These are phyloP conservation scores for Tortrix viridana DNA, from an alignment of 2,888 invertebrate genomes.

Conservation along the genomic window DNA sequence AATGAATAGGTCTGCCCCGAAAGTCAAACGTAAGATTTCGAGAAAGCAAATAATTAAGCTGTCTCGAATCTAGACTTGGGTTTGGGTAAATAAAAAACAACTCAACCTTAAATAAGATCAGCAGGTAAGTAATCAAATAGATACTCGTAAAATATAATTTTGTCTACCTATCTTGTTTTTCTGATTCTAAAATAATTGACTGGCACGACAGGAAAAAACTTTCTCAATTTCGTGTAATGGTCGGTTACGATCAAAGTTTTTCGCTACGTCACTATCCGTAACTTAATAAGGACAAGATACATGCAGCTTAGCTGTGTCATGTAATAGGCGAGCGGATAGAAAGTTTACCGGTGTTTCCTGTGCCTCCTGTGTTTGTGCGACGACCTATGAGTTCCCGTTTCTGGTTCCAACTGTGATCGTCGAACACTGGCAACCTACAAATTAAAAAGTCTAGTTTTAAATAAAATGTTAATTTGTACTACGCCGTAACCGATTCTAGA, in stretches of 20 bases:
- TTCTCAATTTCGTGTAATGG: constrained; percentile 34
- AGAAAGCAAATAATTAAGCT: constrained; percentile 22
- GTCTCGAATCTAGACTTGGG: constrained; percentile 27
- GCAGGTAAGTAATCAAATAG: constrained; percentile 8
- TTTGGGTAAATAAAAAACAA: constrained; percentile 26
- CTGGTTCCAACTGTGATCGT: constrained; percentile 80
- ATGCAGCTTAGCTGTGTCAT: constrained; percentile 11
- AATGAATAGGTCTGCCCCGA: constrained; percentile 17
- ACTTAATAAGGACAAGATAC: constrained; percentile 20
- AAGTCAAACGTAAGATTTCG: constrained; percentile 31
- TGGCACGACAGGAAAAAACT: constrained; percentile 29
- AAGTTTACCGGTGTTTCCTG: constrained; percentile 83
- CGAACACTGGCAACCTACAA: constrained; percentile 89
- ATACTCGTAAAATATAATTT: neutral
- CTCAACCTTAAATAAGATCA: constrained; percentile 7
- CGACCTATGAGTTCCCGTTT: constrained; percentile 80
- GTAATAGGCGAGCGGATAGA: constrained; percentile 15
- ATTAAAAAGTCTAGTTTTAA: constrained; percentile 9
- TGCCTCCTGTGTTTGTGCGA: constrained; percentile 85
- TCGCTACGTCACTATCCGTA: constrained; percentile 32
- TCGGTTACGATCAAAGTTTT: constrained; percentile 33
- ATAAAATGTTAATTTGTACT: constrained; percentile 19
- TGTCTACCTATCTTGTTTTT: constrained; percentile 7
- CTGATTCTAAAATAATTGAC: constrained; percentile 29
- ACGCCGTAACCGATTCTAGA: constrained; percentile 19